Base-by-base conservation (phyloP, 2,888 invertebrate genomes). In the Steromphala cineraria region DNA sequence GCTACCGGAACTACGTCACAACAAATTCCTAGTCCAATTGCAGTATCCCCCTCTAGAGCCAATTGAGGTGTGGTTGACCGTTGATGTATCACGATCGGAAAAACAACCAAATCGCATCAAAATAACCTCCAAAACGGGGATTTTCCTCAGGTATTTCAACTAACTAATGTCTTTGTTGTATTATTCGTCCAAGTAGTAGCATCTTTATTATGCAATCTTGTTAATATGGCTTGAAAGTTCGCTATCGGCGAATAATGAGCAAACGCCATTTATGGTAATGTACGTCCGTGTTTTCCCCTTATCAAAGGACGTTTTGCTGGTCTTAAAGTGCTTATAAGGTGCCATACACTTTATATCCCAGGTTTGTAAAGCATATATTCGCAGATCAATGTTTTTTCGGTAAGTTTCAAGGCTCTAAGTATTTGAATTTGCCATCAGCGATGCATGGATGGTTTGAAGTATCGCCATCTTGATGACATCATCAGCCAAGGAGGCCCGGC, bases 31-130 rank as follows among this genome's bases (percentile, higher is more conserved):
- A 56, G 40, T 78, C 78, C 84, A 87, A 85, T 88, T 85, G 81
- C 81, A 76, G 78, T 83, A 87, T 82, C 90, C 88, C 90, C 88
- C 91, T 89, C 88, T 89, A 85, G 83, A 78, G 40, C 79, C 81
- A 81, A 89, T 87, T 90, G 89, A 90, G 90, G 89, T 90, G 91
- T 90, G 90, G 89, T 87, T 88, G 82, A 84, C 86, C 86, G 82
- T 86, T 87, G 87, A 83, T 83, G 71, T 71, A 71, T 71, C 71
- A 71, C 71, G 71, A 71, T 40, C 31, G 71, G 71, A 31, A 71
- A 71, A 71, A 71, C 31, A 19, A 71, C 71, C 28, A 40, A 36
- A 36, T 71, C 71, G n/a, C 71, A 40, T 40, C 71, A 71, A 71
- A 71, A 71, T 31, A 71, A 71, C 71, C 71, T 71, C 71, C 15